Evolutionary conservation across 2,888 invertebrate genomes (phyloP).

Genomic region (Ditula angustiorana): DNA sequence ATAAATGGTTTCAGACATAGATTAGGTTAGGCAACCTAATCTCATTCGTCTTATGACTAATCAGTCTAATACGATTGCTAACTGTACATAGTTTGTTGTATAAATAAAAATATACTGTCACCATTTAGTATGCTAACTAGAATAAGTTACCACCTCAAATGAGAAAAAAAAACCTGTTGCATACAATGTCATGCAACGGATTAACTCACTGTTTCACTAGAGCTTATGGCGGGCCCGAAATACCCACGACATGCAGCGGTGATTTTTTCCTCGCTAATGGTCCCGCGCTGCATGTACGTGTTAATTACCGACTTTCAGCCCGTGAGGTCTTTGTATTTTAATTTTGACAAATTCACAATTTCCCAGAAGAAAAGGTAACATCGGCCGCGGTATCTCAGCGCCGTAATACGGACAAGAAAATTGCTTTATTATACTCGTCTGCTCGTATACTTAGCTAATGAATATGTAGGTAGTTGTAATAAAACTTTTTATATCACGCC

Average conservation of each 20-base stretch:
- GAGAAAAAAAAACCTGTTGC: slow-evolving; percentile 39
- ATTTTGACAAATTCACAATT: slow-evolving; percentile 76
- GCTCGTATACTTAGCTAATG: slow-evolving; percentile 55
- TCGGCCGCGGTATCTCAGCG: slow-evolving; percentile 43
- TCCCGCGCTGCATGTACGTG: slow-evolving; percentile 39
- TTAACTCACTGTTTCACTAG: slow-evolving; percentile 21
- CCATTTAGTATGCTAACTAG: background rate
- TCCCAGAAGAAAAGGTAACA: slow-evolving; percentile 60
- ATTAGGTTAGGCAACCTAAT: no score
- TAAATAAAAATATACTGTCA: no score
- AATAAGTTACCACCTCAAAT: slow-evolving; percentile 8
- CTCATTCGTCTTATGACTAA: no score
- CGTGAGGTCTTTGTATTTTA: slow-evolving; percentile 76
- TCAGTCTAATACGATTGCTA: no score
- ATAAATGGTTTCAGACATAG: no score
- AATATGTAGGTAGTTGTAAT: slow-evolving; percentile 55
- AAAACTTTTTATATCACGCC: slow-evolving; percentile 54
- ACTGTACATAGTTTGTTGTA: no score
- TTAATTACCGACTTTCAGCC: slow-evolving; percentile 64
- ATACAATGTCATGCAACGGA: slow-evolving; percentile 32
- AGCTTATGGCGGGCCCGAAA: slow-evolving; percentile 35
- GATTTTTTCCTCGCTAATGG: slow-evolving; percentile 39
- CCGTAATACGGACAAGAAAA: slow-evolving; percentile 48
- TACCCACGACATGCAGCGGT: slow-evolving; percentile 37
- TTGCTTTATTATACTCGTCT: slow-evolving; percentile 59